Conservation (phyloP, 2,113 vertebrate genomes). For the Clinocottus analis region DNA sequence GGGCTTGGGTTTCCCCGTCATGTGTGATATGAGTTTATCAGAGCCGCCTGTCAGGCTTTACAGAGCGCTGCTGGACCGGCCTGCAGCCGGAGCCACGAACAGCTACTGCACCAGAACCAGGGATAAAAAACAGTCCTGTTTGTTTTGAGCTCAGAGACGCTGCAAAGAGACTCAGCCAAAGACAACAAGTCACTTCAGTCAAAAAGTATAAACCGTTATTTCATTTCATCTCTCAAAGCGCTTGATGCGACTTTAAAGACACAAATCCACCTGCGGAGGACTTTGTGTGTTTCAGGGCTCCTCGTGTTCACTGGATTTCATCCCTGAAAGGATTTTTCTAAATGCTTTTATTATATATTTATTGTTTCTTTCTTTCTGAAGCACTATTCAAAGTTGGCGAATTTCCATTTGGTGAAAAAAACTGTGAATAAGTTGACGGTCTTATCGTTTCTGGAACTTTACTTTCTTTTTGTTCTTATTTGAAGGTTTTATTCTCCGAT, state of each 20-base stretch:
- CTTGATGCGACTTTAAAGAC: constrained; percentile 13
- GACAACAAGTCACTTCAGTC: constrained; percentile 4
- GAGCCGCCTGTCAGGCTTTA: constrained; percentile 62
- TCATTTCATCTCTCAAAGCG: background rate
- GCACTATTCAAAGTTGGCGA: background rate
- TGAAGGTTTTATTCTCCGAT: background rate
- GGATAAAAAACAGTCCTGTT: constrained; percentile 3
- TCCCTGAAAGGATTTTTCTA: background rate
- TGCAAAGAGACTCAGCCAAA: constrained; percentile 29
- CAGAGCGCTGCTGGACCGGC: constrained; percentile 34
- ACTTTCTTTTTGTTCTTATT: constrained; percentile 18
- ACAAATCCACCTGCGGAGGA: background rate
- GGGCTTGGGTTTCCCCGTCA: constrained; percentile 73
- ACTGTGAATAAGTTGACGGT: background rate
- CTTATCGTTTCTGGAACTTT: constrained; percentile 20
- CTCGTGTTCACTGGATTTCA: background rate
- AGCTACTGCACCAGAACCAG: constrained; percentile 12
- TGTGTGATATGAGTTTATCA: constrained; percentile 74
- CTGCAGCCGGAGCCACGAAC: constrained; percentile 17
- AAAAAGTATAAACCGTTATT: constrained; percentile 6
- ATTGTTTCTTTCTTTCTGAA: background rate
- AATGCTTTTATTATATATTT: background rate
- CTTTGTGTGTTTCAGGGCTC: constrained; percentile 1
- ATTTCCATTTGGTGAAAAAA: background rate
- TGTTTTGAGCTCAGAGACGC: constrained; percentile 2